Conservation (phyloP, 2,888 invertebrate species). For the Drosophila fulvimacula region DNA sequence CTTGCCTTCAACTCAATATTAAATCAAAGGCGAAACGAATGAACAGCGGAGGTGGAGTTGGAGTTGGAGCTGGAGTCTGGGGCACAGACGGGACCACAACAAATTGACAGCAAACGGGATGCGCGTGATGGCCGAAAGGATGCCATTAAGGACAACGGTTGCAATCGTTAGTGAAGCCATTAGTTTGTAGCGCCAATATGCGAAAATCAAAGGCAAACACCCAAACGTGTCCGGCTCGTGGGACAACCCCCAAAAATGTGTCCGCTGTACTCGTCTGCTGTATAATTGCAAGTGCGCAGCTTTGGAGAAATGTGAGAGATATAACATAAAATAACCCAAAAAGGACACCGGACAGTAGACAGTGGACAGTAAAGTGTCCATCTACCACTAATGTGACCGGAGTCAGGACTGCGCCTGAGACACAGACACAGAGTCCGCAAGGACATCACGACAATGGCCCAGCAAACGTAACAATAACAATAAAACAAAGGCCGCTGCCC, state of each 20-base stretch:
- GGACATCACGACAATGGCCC: constrained; percentile 51
- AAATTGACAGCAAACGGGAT: constrained; percentile 56
- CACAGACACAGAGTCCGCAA: constrained; percentile 19
- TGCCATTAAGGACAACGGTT: constrained; percentile 76
- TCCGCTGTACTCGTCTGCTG: constrained; percentile 38
- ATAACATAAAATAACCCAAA: constrained; percentile 70
- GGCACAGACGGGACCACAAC: constrained; percentile 28
- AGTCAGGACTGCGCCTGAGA: constrained; percentile 27
- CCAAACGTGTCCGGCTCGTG: constrained; percentile 22
- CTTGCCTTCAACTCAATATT: constrained; percentile 38
- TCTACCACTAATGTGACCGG: constrained; percentile 75
- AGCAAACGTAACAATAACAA: constrained; percentile 71
- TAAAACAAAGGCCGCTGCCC: constrained; percentile 69
- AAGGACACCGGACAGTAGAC: constrained; percentile 40
- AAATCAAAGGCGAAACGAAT: constrained; percentile 31
- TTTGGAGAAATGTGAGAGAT: constrained; percentile 67
- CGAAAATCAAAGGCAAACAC: constrained; percentile 62
- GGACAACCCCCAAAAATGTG: constrained; percentile 34
- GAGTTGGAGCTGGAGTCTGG: neutral
- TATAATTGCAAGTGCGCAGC: constrained; percentile 73
- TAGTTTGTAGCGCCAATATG: constrained; percentile 69
- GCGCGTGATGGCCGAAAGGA: constrained; percentile 70
- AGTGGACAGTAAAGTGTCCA: constrained; percentile 58
- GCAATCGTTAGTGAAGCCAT: constrained; percentile 79
- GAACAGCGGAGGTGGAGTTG: neutral